Evolutionary conservation across 2,888 invertebrate species (phyloP), one percentile per base, ranked within the genome.

Genomic region (Antheraea yamamai): DNA sequence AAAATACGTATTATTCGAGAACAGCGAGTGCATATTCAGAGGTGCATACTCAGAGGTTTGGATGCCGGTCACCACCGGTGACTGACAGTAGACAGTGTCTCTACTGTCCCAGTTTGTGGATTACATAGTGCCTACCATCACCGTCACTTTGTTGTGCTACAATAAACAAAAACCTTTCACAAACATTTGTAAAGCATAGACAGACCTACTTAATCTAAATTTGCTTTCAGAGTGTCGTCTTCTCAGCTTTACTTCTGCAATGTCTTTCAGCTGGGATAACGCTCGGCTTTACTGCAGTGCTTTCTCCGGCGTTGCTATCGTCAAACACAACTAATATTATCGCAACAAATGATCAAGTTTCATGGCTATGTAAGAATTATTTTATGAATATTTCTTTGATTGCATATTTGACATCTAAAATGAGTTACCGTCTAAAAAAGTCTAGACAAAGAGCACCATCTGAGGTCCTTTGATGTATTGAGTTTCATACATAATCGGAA

Each of bases 281-380:
- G 79, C 18, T 87, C 16, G 80, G 84, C 0, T 88, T 83, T 26
- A 87, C 88, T 7, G 77, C 86, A 0, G 83, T 87, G 0, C 76
- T 89, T 26, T 84, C 81, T 18, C 83, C 87, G 0, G 83, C 83
- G 1, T 79, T 89, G 4, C n/a, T 85, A 18, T 78, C 83, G 16
- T 73, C 79, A 0, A 84, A 86, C 71, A 79, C 77, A 52, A 85
- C 85, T 1, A 84, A 85, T 6, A 86, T 89, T 35, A 81, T 35
- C 4, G 86, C 83, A 0, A 87, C 88, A 3, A 51, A 80, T 2
- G 80, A 81, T 14, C 79, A 89, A 73, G 86, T 85, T 23, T 86
- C 88, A 12, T 89, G 88, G 88, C 83, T 89, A 52, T 83, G 89
- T 89, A 80, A 81, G 83, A 72, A 55, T 7, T 55, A 26, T 10